Evolutionary conservation across 2,797 vertebrate species (phyloP).

Genomic region (Otolemur crassicaudatus): DNA sequence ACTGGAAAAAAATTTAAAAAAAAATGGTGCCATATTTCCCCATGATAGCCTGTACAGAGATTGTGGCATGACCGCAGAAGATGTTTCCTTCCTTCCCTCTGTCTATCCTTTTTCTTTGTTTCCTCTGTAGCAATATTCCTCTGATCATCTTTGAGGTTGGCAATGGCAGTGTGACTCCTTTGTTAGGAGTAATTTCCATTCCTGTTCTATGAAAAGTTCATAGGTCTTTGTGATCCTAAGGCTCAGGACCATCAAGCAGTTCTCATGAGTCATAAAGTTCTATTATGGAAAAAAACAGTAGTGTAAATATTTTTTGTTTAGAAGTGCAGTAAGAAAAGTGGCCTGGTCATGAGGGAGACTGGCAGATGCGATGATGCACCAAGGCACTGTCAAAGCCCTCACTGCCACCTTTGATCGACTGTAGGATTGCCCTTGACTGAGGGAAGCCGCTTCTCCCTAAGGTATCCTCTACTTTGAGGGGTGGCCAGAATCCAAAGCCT

Average conservation of each 20-base stretch:
- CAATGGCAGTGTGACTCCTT: neutral
- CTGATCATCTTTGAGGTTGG: neutral
- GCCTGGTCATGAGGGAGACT: neutral
- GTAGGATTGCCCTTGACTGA: neutral
- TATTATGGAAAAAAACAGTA: neutral
- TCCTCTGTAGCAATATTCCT: neutral
- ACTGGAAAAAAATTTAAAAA: neutral
- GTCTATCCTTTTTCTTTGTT: neutral
- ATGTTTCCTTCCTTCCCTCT: neutral
- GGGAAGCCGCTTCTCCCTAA: neutral
- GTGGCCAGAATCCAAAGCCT: neutral
- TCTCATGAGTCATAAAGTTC: neutral
- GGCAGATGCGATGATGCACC: neutral
- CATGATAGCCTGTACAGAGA: neutral
- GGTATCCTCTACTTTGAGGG: neutral
- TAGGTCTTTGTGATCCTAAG: neutral
- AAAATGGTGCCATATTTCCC: neutral
- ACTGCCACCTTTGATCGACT: neutral
- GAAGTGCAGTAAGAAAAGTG: neutral
- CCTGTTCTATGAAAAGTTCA: neutral
- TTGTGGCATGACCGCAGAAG: neutral
- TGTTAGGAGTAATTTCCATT: neutral
- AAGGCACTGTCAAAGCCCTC: neutral
- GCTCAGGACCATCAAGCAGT: neutral
- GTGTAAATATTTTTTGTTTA: neutral